A percentile compares a stretch with the other conserved stretches of the same genome.
Conservation (phyloP, 2,888 invertebrate genomes). For the Chesias legatella region DNA sequence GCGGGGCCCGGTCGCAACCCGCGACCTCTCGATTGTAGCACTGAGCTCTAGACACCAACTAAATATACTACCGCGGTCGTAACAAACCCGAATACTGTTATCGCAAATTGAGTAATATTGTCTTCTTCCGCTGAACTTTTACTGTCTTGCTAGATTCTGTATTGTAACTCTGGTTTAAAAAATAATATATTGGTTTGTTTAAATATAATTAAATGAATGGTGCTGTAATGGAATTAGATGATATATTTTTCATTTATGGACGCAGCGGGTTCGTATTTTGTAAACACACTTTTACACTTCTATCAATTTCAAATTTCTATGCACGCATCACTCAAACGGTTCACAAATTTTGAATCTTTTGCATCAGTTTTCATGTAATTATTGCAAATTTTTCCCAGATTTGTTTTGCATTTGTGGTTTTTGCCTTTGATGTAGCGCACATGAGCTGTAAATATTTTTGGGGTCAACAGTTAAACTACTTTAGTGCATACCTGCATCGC, state of each 20-base stretch:
- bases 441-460: conserved; percentile 25
- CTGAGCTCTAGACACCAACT: background rate
- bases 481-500: conserved; percentile 7
- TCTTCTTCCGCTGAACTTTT: background rate
- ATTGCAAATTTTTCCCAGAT: background rate
- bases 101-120: too few relatives aligned
- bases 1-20: conserved; percentile 24
- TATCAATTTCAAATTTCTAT: conserved; percentile 5
- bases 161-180: background rate
- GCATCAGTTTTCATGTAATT: too few relatives aligned
- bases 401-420: conserved; percentile 1
- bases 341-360: background rate
- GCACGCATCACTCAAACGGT: conserved; percentile 11
- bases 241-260: conserved; percentile 63
- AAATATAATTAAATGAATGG: conserved; percentile 35
- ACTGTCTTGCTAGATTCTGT: background rate
- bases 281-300: conserved; percentile 23
- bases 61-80: background rate
- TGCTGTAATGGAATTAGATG: conserved; percentile 70
- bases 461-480: conserved; percentile 36
- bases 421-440: conserved; percentile 11
- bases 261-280: conserved; percentile 65
- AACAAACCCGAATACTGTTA: too few relatives aligned
- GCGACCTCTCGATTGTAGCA: conserved; percentile 6
- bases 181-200: background rate